Evolutionary conservation across 2,888 invertebrate genomes (phyloP).

Genomic region (Portevinia maculata): DNA sequence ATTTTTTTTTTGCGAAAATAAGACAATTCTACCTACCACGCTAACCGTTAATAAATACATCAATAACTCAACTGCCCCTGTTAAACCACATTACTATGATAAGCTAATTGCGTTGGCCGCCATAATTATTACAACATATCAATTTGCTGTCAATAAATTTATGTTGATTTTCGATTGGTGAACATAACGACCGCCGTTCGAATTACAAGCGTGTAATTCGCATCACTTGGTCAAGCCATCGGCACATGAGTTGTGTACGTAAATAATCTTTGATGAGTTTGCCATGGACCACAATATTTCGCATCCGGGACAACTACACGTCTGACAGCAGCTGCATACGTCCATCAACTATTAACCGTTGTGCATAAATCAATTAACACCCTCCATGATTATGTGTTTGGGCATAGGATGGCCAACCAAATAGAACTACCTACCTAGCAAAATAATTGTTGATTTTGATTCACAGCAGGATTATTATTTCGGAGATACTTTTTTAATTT

Average conservation of each 20-base stretch:
- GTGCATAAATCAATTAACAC: constrained; percentile 38
- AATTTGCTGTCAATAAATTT: constrained; percentile 69
- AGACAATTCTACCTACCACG: background rate
- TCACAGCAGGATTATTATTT: background rate
- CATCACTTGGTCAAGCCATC: constrained; percentile 53
- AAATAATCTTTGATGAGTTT: constrained; percentile 54
- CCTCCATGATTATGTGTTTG: background rate
- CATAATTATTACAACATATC: constrained; percentile 70
- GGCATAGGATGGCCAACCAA: background rate
- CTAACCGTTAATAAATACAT: constrained; percentile 13
- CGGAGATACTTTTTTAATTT: no score
- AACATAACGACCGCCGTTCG: constrained; percentile 28
- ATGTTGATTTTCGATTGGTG: constrained; percentile 46
- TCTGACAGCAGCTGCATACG: constrained; percentile 31
- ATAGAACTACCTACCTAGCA: background rate
- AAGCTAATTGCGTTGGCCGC: constrained; percentile 68
- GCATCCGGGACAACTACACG: constrained; percentile 21
- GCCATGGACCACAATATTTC: constrained; percentile 29
- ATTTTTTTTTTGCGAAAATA: no score
- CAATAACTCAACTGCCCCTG: constrained; percentile 36
- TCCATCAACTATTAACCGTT: constrained; percentile 23
- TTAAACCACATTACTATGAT: constrained; percentile 55
- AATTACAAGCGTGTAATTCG: background rate
- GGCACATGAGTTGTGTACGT: constrained; percentile 61
- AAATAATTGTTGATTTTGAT: background rate